Evolutionary conservation across 2,797 vertebrate genomes (phyloP).

Genomic region (Liasis olivaceus): DNA sequence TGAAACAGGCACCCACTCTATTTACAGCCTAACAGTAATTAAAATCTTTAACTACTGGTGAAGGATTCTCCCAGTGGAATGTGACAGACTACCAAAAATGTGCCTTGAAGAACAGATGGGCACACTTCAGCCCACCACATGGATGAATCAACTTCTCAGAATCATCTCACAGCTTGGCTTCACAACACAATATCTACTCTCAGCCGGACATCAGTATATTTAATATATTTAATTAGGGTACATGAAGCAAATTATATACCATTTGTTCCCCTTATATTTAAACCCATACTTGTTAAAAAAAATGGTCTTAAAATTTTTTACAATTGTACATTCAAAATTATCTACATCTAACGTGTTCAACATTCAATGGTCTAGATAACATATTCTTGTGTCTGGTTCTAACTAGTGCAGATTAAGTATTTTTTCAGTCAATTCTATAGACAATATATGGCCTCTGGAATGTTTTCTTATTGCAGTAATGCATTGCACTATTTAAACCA

Average conservation of each 20-base stretch:
- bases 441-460: neutral
- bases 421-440: neutral
- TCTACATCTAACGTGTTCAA: neutral
- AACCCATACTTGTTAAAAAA: neutral
- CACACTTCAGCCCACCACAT: no score
- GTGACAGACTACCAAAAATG: no score
- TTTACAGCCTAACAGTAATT: no score
- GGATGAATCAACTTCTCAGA: no score
- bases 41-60: no score
- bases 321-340: neutral
- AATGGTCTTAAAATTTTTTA: neutral
- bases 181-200: neutral
- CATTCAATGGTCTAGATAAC: neutral
- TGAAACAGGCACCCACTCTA: no score
- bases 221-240: neutral
- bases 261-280: neutral
- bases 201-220: neutral
- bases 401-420: neutral
- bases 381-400: neutral
- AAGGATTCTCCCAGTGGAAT: no score
- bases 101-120: no score
- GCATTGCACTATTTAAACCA: neutral
- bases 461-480: neutral
- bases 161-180: no score
- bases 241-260: neutral